Evolutionary conservation across 2,888 invertebrate species (phyloP).

Genomic region (Acanthosepion esculentum): DNA sequence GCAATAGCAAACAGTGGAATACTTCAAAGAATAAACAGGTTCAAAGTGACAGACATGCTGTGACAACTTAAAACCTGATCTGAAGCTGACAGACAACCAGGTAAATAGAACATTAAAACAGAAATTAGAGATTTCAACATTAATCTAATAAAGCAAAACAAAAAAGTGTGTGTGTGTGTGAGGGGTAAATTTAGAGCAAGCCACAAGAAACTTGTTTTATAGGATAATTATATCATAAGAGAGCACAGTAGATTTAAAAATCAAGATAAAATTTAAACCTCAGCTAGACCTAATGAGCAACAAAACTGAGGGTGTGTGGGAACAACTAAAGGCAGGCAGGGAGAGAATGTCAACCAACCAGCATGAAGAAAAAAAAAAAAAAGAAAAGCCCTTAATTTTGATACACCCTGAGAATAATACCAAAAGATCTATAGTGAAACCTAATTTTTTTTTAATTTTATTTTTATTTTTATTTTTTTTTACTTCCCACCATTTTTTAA

Average conservation of each 20-base stretch:
- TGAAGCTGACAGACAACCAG: neutral
- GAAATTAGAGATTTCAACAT: no score
- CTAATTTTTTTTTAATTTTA: neutral
- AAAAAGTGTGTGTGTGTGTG: no score
- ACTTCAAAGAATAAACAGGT: neutral
- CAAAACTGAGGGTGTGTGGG: neutral
- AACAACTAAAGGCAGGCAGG: neutral
- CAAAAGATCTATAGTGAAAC: neutral
- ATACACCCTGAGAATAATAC: neutral
- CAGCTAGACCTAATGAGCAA: neutral
- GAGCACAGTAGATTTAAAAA: neutral
- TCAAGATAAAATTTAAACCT: neutral
- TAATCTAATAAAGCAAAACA: no score
- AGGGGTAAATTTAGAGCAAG: no score
- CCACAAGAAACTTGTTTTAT: no score
- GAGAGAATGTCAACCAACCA: neutral
- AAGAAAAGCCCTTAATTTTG: no score
- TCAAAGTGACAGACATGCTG: neutral
- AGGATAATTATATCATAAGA: neutral
- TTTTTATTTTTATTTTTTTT: no score
- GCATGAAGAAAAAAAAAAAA: neutral
- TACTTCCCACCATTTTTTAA: no score
- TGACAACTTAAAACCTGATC: neutral
- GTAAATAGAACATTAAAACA: neutral
- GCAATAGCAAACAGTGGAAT: neutral